A percentile compares a stretch with the other conserved stretches of the same genome.
These are phyloP conservation scores for Aphidius ervi DNA, from an alignment of 1,140 invertebrate species.

Conservation along the genomic window DNA sequence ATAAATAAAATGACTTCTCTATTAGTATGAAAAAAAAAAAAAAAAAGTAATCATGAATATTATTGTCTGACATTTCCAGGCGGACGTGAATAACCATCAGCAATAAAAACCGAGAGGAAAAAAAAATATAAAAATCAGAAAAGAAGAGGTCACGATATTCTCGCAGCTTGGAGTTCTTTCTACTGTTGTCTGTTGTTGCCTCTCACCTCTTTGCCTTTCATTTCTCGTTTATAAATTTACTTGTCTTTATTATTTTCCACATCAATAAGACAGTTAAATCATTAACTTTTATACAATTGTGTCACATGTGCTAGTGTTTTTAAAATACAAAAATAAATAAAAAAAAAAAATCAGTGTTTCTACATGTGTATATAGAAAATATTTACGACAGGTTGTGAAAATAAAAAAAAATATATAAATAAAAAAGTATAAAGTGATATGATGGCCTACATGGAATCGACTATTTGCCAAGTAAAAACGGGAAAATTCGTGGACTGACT, in stretches of 20 bases:
- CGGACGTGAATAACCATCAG: too few relatives aligned
- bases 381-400: slow-evolving; percentile 38
- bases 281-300: too few relatives aligned
- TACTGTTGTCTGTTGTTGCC: background rate
- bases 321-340: background rate
- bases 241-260: too few relatives aligned
- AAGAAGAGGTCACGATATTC: slow-evolving; percentile 9
- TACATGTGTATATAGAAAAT: slow-evolving; percentile 4
- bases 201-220: slow-evolving; percentile 6
- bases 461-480: background rate
- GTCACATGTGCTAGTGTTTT: too few relatives aligned
- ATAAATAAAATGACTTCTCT: too few relatives aligned
- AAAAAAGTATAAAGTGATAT: slow-evolving; percentile 14
- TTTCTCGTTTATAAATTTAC: slow-evolving; percentile 1
- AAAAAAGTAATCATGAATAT: too few relatives aligned
- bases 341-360: background rate
- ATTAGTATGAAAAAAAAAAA: too few relatives aligned
- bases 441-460: slow-evolving; percentile 15
- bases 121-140: slow-evolving; percentile 7
- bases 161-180: too few relatives aligned
- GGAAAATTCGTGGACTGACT: slow-evolving; percentile 5
- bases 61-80: too few relatives aligned
- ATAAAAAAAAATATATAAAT: slow-evolving; percentile 28
- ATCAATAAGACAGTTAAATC: too few relatives aligned
- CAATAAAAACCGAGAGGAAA: background rate